Evolutionary conservation across 2,113 vertebrate genomes (phyloP).

Genomic region (Erythrocercus mccallii): DNA sequence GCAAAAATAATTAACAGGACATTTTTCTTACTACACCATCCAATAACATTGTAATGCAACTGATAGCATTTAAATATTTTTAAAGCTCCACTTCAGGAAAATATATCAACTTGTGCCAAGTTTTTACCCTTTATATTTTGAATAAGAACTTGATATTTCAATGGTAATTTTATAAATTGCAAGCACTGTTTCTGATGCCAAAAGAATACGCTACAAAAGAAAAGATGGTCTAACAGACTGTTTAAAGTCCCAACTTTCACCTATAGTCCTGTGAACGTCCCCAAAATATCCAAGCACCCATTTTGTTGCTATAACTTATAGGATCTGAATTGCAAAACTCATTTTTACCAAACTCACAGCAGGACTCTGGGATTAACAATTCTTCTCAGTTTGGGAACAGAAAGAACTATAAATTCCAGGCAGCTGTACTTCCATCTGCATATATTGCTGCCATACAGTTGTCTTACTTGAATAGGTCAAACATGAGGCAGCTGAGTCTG

Average conservation of each 20-base stretch:
- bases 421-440: neutral
- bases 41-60: neutral
- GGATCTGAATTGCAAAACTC: neutral
- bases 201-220: neutral
- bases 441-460: neutral
- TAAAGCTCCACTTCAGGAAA: neutral
- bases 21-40: neutral
- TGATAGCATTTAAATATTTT: neutral
- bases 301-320: neutral
- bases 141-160: neutral
- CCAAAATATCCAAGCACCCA: neutral
- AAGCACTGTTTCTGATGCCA: neutral
- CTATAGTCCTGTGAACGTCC: neutral
- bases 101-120: neutral
- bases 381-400: neutral
- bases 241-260: neutral
- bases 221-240: neutral
- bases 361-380: neutral
- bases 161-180: neutral
- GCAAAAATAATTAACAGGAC: neutral
- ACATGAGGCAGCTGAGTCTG: neutral
- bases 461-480: neutral
- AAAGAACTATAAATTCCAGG: slow-evolving; percentile 1
- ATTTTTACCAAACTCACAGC: neutral
- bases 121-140: neutral